These are phyloP conservation scores for Helobdella robusta DNA, from an alignment of 2,888 invertebrate genomes.

Conservation along the genomic window DNA sequence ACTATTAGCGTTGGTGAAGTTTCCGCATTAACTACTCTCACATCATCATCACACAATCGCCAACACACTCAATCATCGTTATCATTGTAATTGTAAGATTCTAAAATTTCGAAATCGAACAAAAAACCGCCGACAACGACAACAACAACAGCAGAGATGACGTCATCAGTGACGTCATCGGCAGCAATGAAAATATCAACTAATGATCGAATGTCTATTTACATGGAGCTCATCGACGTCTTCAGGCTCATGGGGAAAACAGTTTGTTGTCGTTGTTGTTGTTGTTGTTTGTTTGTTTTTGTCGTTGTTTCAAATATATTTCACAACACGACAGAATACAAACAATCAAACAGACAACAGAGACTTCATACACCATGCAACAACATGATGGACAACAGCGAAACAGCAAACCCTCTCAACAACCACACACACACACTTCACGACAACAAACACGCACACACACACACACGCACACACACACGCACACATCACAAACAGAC, in stretches of 20 bases:
- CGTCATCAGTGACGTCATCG: neutral
- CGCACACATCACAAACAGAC: conserved; percentile 47
- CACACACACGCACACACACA: no score
- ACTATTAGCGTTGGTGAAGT: no score
- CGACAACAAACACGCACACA: no score
- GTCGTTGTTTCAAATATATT: no score
- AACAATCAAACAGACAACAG: no score
- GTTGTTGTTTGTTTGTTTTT: no score
- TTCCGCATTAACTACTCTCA: no score
- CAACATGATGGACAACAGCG: no score
- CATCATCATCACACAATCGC: neutral
- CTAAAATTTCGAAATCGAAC: neutral
- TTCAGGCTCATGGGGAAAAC: conserved; percentile 62
- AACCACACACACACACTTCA: no score
- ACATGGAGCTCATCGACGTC: conserved; percentile 72
- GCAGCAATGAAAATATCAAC: conserved; percentile 38
- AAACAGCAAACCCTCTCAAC: no score
- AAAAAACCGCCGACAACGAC: neutral
- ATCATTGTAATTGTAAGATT: neutral
- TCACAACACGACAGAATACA: no score
- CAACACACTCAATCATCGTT: neutral
- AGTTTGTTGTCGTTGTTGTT: conserved; percentile 40
- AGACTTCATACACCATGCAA: no score
- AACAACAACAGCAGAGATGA: neutral
- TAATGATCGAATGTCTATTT: conserved; percentile 72